phyloP scores from a whole-genome alignment of 2,113 vertebrate species.

The Pica pica region DNA sequence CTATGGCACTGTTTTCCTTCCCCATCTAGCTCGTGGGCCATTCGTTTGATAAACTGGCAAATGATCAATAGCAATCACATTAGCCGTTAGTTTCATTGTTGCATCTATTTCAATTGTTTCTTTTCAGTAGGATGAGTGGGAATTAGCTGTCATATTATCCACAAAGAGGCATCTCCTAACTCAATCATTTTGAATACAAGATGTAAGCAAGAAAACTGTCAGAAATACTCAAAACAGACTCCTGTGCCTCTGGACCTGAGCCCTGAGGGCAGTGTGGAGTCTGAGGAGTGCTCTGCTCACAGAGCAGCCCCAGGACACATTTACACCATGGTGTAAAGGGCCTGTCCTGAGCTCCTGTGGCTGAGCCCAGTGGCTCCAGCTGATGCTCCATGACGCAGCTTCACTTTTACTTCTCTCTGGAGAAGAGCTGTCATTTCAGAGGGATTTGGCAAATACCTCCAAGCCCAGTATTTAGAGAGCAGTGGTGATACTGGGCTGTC shows the following conservation, averaged over 20 bases:
- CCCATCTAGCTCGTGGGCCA: neutral
- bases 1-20: neutral
- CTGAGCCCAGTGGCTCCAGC: neutral
- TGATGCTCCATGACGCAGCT: neutral
- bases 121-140: neutral
- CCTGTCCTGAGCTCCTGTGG: neutral
- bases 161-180: neutral
- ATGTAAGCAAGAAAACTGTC: neutral
- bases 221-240: neutral
- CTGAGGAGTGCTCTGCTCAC: neutral
- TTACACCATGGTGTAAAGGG: neutral
- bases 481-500: neutral
- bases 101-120: constrained; percentile 13
- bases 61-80: constrained; percentile 35
- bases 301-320: neutral
- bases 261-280: neutral
- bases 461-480: neutral
- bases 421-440: neutral
- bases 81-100: constrained; percentile 33
- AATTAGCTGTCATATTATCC: neutral
- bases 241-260: neutral
- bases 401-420: neutral
- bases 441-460: neutral
- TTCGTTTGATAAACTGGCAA: constrained; percentile 9
- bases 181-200: neutral